A percentile compares a stretch with the other conserved stretches of the same genome.
Conservation (phyloP, 2,797 vertebrate species). For the Aplochiton taeniatus region DNA sequence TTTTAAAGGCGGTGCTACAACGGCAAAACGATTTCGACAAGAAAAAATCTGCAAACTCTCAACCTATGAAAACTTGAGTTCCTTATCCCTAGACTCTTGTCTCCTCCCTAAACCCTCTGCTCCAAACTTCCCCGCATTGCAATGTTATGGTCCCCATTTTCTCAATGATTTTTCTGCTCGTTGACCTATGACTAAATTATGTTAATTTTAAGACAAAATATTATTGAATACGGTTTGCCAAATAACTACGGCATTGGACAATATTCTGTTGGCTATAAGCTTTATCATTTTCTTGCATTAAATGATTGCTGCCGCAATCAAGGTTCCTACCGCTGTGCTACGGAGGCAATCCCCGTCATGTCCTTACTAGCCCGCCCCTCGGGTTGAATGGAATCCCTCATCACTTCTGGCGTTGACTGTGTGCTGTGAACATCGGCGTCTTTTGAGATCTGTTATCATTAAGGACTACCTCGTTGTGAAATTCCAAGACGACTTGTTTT, state of each 20-base stretch:
- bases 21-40: constrained; percentile 36
- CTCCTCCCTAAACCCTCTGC: constrained; percentile 30
- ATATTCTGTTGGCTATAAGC: background rate
- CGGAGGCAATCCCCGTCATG: constrained; percentile 58
- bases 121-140: constrained; percentile 1
- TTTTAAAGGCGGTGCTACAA: constrained; percentile 29
- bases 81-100: fast-evolving
- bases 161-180: background rate
- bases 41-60: constrained; percentile 24
- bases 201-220: no score
- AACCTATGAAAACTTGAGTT: constrained; percentile 49
- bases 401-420: constrained; percentile 39
- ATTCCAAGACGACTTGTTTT: constrained; percentile 33
- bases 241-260: background rate
- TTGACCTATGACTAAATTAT: background rate
- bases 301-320: constrained; percentile 19
- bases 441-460: constrained; percentile 15
- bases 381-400: constrained; percentile 63
- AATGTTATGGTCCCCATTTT: constrained; percentile 62
- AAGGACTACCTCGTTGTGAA: constrained; percentile 18
- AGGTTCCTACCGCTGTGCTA: constrained; percentile 30
- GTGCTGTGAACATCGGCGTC: constrained; percentile 20
- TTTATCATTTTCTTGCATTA: background rate
- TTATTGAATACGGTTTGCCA: no score
- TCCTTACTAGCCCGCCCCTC: constrained; percentile 62